Evolutionary conservation across 2,113 vertebrate species (phyloP).

Genomic region (Halichoerus grypus): DNA sequence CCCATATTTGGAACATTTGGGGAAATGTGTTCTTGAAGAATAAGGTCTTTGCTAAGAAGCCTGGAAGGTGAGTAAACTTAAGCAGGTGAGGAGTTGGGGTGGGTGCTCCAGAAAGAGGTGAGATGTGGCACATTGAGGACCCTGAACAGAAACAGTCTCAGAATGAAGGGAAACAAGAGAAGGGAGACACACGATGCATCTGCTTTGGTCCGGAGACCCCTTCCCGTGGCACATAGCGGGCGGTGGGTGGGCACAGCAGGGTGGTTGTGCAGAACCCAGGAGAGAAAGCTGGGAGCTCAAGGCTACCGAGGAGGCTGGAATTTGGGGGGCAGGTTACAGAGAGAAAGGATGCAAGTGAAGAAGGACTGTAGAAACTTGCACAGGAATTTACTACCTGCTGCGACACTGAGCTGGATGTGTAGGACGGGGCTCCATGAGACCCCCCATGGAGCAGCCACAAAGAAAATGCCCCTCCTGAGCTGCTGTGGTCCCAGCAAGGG

Average conservation of each 20-base stretch:
- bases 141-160: neutral
- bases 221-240: neutral
- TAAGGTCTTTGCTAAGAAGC: neutral
- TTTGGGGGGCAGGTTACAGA: neutral
- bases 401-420: neutral
- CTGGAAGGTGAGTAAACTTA: neutral
- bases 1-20: neutral
- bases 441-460: no score
- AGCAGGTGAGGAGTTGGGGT: neutral
- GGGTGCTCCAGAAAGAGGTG: neutral
- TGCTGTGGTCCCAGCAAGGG: neutral
- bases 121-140: neutral
- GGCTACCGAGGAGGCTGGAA: neutral
- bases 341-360: neutral
- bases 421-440: neutral
- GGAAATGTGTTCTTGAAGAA: neutral
- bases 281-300: neutral
- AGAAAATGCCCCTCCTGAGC: neutral
- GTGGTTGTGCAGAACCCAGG: no score
- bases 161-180: neutral
- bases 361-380: neutral
- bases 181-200: rapidly evolving
- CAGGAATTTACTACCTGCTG: neutral
- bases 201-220: neutral
- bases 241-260: rapidly evolving